Evolutionary conservation across 2,113 vertebrate genomes (phyloP).

Genomic region (Pomatorhinus ruficollis): DNA sequence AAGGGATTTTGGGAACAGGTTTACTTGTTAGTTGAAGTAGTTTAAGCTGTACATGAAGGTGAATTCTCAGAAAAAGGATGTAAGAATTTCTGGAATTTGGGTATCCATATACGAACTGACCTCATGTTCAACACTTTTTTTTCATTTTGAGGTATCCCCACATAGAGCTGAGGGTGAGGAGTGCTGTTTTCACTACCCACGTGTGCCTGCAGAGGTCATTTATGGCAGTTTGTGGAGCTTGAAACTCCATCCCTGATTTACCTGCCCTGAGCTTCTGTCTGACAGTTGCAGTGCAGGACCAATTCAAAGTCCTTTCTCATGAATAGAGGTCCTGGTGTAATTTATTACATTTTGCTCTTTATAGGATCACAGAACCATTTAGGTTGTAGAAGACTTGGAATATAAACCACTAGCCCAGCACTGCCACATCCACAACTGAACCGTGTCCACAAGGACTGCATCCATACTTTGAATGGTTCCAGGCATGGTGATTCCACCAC

Average conservation of each 20-base stretch:
- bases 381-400: neutral
- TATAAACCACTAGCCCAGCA: neutral
- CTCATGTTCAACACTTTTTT: neutral
- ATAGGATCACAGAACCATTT: neutral
- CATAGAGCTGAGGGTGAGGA: neutral
- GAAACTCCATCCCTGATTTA: neutral
- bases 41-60: neutral
- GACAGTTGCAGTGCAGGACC: neutral
- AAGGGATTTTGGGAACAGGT: neutral
- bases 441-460: neutral
- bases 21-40: neutral
- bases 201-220: neutral
- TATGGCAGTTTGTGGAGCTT: neutral
- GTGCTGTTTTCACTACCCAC: neutral
- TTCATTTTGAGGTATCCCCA: neutral
- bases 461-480: neutral
- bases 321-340: neutral
- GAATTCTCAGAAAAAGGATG: neutral
- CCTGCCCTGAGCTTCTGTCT: neutral
- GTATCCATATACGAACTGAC: rapidly evolving
- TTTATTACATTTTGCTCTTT: neutral
- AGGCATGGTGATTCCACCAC: neutral
- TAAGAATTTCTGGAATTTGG: neutral
- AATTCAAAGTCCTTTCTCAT: neutral
- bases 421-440: neutral